Percentiles rank a stretch among this genome's conserved stretches.
These are phyloP conservation scores for Hypsopygia costalis DNA, from an alignment of 2,888 invertebrate genomes.

Conservation along the genomic window DNA sequence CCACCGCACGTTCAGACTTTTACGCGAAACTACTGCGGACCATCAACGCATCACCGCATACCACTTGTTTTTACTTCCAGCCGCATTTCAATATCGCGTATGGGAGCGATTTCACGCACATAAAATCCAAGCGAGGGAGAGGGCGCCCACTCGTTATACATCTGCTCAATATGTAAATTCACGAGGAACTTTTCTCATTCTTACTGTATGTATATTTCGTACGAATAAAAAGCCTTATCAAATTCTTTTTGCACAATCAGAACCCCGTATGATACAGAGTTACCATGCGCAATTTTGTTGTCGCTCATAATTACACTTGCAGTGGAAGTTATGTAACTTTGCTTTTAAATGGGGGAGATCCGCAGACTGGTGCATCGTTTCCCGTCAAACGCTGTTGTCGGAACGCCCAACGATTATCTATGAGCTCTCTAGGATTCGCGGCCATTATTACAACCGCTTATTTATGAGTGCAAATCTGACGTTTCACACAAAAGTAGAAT, in stretches of 20 bases:
- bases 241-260: too few relatives aligned
- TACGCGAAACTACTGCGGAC: conserved; percentile 25
- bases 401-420: conserved; percentile 27
- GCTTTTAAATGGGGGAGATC: conserved; percentile 19
- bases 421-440: conserved; percentile 44
- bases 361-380: conserved; percentile 28
- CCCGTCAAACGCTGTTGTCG: conserved; percentile 30
- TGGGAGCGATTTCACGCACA: conserved; percentile 32
- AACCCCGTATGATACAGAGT: too few relatives aligned
- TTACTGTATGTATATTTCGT: neutral
- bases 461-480: conserved; percentile 18
- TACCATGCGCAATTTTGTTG: conserved; percentile 14
- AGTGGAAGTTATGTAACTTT: conserved; percentile 31
- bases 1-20: conserved; percentile 24
- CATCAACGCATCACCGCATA: conserved; percentile 52
- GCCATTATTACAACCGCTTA: conserved; percentile 42
- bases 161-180: conserved; percentile 33
- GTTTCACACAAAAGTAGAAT: conserved; percentile 4
- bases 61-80: conserved; percentile 38
- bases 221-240: neutral
- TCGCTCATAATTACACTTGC: conserved; percentile 18
- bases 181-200: conserved; percentile 20
- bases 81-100: conserved; percentile 17
- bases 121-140: conserved; percentile 30
- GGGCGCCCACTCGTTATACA: conserved; percentile 22